Conservation (phyloP, 2,888 invertebrate genomes). For the Plebejus anna region DNA sequence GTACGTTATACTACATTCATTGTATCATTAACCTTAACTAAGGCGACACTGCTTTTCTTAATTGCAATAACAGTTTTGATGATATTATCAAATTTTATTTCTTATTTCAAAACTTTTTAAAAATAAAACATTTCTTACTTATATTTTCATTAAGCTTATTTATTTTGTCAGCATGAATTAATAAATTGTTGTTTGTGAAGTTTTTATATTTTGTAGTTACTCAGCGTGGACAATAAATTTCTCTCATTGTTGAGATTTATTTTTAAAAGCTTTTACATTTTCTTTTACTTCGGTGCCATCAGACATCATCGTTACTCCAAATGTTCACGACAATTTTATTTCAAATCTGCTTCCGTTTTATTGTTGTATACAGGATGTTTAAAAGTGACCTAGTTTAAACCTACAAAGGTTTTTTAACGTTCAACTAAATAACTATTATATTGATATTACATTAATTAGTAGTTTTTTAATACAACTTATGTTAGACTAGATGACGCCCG, state of each 20-base stretch:
- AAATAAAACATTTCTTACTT: not conserved
- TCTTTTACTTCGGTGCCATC: slow-evolving; percentile 1
- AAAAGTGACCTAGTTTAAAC: not conserved
- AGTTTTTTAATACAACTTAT: not conserved
- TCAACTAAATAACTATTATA: not conserved
- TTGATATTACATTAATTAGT: not conserved
- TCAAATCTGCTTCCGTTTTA: not conserved
- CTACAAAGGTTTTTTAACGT: not conserved
- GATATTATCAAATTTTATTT: not conserved
- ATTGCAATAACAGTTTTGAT: too few species aligned
- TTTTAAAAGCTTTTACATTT: slow-evolving; percentile 22
- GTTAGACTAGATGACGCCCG: too few species aligned
- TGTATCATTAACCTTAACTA: too few species aligned
- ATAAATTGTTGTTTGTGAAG: slow-evolving; percentile 19
- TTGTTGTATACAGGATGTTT: not conserved
- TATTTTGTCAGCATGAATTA: slow-evolving; percentile 4
- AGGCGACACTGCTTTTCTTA: too few species aligned
- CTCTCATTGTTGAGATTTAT: slow-evolving; percentile 25
- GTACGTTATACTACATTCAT: too few species aligned
- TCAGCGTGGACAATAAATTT: slow-evolving; percentile 25
- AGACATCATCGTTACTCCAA: slow-evolving; percentile 11
- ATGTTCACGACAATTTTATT: slow-evolving; percentile 3
- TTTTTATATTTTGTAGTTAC: slow-evolving; percentile 25
- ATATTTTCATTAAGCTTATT: not conserved
- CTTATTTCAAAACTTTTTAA: not conserved